A percentile compares a stretch with the other conserved stretches of the same genome.
Conservation (phyloP, 2,888 invertebrate genomes). For the Ichneumon xanthorius region DNA sequence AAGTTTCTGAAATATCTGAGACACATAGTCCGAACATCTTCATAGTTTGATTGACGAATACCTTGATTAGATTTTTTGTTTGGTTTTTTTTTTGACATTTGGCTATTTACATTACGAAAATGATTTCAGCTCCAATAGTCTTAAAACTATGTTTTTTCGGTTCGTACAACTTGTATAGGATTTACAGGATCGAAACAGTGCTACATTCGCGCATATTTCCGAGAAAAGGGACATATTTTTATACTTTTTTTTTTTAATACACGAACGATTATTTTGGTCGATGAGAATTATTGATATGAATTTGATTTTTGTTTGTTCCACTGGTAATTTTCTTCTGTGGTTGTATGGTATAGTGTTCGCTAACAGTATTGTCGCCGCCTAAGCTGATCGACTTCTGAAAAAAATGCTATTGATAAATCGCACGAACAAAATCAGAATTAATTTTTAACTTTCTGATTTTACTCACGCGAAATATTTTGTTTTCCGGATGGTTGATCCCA, state of each 20-base stretch:
- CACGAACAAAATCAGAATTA: slow-evolving; percentile 17
- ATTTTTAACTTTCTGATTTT: neutral
- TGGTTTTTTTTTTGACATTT: slow-evolving; percentile 54
- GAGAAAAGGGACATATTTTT: neutral
- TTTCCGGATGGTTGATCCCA: slow-evolving; percentile 5
- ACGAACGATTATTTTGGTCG: slow-evolving; percentile 46
- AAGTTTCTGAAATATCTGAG: slow-evolving; percentile 57
- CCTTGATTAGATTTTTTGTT: slow-evolving; percentile 19
- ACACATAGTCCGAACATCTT: slow-evolving; percentile 63
- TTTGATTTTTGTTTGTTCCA: slow-evolving; percentile 1
- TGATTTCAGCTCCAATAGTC: slow-evolving; percentile 54
- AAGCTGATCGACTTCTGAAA: slow-evolving; percentile 22
- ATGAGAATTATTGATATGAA: slow-evolving; percentile 38
- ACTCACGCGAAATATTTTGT: slow-evolving; percentile 16
- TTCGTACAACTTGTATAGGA: slow-evolving; percentile 44
- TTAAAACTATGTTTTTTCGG: slow-evolving; percentile 56
- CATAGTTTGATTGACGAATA: slow-evolving; percentile 65
- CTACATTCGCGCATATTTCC: neutral
- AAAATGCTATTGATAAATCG: slow-evolving; percentile 15
- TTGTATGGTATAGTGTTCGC: slow-evolving; percentile 10
- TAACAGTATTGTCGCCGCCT: slow-evolving; percentile 33
- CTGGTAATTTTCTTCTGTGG: neutral
- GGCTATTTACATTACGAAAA: slow-evolving; percentile 68
- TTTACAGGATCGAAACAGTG: slow-evolving; percentile 41
- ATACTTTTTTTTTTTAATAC: slow-evolving; percentile 13